Evolutionary conservation across 2,797 vertebrate genomes (phyloP), one percentile per base, ranked within the genome.

Genomic region (Phataginus tricuspis): DNA sequence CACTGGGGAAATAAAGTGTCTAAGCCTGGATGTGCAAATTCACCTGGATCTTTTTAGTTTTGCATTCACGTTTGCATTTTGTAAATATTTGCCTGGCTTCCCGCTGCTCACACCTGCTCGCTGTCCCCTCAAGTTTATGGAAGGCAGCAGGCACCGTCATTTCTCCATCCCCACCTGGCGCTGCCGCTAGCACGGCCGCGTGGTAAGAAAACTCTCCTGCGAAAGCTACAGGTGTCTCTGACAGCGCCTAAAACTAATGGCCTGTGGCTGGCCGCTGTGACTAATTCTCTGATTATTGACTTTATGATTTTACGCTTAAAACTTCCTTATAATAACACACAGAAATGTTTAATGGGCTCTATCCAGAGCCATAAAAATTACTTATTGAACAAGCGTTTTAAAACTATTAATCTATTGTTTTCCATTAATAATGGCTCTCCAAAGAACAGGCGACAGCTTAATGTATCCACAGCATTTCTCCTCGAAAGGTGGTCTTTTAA

Each of bases 311-410:
- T 97, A 97, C 93, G 91, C 97, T 98, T 97, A 96, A 98, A 98
- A 98, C 98, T 98, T 97, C 96, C 98, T 94, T 89, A 97, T 98
- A 98, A 97, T 97, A 98, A 98, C 98, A 75, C 96, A 98, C 94
- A 86, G 97, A 98, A 97, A 98, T 96, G 97, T 95, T 96, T 97
- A 98, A 98, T 95, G 95, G 97, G 97, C 98, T 96, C 97, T 98
- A 98, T 94, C 95, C 95, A 97, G 95, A 95, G 90, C 95, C 66
- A 97, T 98, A 98, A 97, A 98, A 97, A 97, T 97, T 92, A 93
- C 97, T 98, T 97, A 97, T 95, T 98, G 98, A 99, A 98, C 98
- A 98, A 96, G 96, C 12, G 2, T 78, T 95, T 86, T 98, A 94
- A 71, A 96, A 96, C 97, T 98, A 97, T 94, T 97, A 96, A 98